Conservation (phyloP, 2,888 invertebrate species). For the Scelioninae gen. 1 region DNA sequence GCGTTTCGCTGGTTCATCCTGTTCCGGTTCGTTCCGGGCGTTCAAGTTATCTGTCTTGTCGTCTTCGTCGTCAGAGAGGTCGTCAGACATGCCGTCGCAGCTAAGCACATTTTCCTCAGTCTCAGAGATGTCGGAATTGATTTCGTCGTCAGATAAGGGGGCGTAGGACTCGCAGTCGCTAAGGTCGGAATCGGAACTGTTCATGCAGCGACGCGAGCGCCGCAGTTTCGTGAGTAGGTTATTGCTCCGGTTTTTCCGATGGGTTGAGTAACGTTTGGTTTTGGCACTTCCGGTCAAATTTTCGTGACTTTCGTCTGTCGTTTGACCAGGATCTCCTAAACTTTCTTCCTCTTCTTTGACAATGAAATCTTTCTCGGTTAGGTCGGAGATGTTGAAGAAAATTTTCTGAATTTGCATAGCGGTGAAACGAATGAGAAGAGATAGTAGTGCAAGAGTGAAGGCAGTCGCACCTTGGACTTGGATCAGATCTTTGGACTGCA, state of each 20-base stretch:
- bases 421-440: constrained; percentile 87
- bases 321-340: neutral
- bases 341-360: constrained; percentile 39
- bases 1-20: constrained; percentile 68
- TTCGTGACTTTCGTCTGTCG: neutral
- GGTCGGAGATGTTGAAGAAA: constrained; percentile 80
- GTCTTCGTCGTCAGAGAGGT: constrained; percentile 46
- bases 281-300: constrained; percentile 15
- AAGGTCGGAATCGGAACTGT: constrained; percentile 82
- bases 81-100: constrained; percentile 80
- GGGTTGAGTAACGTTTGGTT: constrained; percentile 40
- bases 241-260: constrained; percentile 74
- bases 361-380: constrained; percentile 76
- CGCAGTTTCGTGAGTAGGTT: constrained; percentile 80
- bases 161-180: constrained; percentile 79
- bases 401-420: constrained; percentile 80
- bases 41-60: constrained; percentile 47
- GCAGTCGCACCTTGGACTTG: constrained; percentile 93
- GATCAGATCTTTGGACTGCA: constrained; percentile 90
- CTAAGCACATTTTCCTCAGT: constrained; percentile 79
- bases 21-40: constrained; percentile 48
- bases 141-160: constrained; percentile 80
- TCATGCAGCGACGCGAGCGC: constrained; percentile 79
- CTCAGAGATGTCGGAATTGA: constrained; percentile 82
- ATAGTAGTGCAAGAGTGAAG: constrained; percentile 92